A percentile compares a stretch with the other conserved stretches of the same genome.
phyloP scores from a whole-genome alignment of 2,113 vertebrate species.

The Scophthalmus maximus region DNA sequence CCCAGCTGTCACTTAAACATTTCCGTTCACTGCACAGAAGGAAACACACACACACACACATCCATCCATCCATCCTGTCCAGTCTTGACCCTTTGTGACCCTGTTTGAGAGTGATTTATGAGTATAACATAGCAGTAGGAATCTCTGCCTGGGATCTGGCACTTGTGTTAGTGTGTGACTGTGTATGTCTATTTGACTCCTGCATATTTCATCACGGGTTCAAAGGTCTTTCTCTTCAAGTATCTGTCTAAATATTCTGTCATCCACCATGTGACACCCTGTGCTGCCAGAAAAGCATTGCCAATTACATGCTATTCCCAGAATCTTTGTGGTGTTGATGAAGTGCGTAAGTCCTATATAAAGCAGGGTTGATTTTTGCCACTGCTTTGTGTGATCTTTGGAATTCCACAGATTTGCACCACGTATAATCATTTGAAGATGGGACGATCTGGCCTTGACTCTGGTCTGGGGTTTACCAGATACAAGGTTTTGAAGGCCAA shows the following conservation, averaged over 20 bases:
- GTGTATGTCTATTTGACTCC: constrained; percentile 17
- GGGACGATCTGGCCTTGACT: background rate
- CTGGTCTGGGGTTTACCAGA: constrained; percentile 3
- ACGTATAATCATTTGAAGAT: background rate
- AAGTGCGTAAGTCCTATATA: background rate
- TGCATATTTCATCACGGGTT: constrained; percentile 29
- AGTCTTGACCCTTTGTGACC: constrained; percentile 63
- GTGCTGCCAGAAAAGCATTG: background rate
- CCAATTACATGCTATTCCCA: background rate
- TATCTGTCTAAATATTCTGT: constrained; percentile 41
- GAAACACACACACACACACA: constrained; percentile 51
- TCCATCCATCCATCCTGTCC: constrained; percentile 55
- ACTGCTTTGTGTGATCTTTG: background rate
- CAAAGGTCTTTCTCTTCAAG: constrained; percentile 35
- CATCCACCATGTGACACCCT: constrained; percentile 5
- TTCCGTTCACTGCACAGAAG: constrained; percentile 58
- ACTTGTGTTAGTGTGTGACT: constrained; percentile 6
- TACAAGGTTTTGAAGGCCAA: background rate
- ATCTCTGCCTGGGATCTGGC: constrained; percentile 41
- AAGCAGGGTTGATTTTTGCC: background rate
- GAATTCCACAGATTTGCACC: background rate
- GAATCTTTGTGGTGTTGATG: background rate
- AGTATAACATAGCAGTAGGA: constrained; percentile 41
- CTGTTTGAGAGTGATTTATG: constrained; percentile 74
- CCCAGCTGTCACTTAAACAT: constrained; percentile 75